phyloP scores from a whole-genome alignment of 2,888 invertebrate species.

The Spodoptera littoralis region DNA sequence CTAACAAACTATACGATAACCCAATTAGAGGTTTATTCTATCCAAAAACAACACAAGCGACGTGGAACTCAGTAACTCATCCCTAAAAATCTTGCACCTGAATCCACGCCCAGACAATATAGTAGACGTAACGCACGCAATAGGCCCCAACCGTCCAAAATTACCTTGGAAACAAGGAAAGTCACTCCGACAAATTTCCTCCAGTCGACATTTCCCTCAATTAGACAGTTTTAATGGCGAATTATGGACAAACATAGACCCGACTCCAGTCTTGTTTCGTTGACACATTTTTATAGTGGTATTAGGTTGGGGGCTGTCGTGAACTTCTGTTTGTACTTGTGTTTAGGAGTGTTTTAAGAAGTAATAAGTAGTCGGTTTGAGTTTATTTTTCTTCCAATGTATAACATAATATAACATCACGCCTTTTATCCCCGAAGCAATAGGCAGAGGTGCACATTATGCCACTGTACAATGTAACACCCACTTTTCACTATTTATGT shows the following conservation, averaged over 20 bases:
- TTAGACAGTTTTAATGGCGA: slow-evolving; percentile 65
- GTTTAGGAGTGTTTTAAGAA: not conserved
- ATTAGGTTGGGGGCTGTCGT: slow-evolving; percentile 21
- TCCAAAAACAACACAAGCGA: too few relatives aligned
- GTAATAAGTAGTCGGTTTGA: too few relatives aligned
- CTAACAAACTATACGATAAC: too few relatives aligned
- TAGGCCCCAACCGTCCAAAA: slow-evolving; percentile 55
- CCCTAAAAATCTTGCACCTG: slow-evolving; percentile 32
- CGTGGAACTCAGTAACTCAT: not conserved
- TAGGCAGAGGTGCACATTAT: too few relatives aligned
- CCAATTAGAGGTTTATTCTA: too few relatives aligned
- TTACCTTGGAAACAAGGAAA: slow-evolving; percentile 70
- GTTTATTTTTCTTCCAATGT: too few relatives aligned
- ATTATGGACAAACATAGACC: slow-evolving; percentile 57
- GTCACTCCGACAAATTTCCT: slow-evolving; percentile 70
- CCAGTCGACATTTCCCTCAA: slow-evolving; percentile 62
- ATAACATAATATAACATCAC: too few relatives aligned
- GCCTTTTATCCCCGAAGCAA: too few relatives aligned
- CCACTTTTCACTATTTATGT: too few relatives aligned
- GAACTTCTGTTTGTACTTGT: slow-evolving; percentile 13
- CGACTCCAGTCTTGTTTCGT: slow-evolving; percentile 39
- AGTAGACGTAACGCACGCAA: slow-evolving; percentile 68
- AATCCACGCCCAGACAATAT: slow-evolving; percentile 36
- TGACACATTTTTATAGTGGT: slow-evolving; percentile 52
- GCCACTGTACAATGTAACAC: too few relatives aligned